Conservation (phyloP, 35 echinoderm and acorn worm species). For the Stichopus chloronotus region DNA sequence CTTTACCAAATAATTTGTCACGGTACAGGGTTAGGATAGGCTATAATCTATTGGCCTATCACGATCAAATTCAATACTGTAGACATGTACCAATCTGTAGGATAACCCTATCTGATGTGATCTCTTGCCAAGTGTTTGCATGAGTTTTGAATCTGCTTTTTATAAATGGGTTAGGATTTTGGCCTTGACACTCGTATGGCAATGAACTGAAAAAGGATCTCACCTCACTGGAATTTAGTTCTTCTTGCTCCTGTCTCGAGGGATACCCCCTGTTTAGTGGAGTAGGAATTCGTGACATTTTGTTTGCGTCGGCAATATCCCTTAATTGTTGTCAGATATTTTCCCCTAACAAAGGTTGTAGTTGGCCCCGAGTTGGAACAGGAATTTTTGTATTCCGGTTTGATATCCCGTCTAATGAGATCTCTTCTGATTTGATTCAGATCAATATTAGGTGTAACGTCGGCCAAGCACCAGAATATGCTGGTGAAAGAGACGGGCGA, state of each 20-base stretch:
- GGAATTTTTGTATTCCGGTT: not conserved
- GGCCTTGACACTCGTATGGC: not conserved
- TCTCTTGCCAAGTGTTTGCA: not conserved
- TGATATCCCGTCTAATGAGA: conserved; percentile 22
- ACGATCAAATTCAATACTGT: too few species aligned
- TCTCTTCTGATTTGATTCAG: not conserved
- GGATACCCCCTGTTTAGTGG: not conserved
- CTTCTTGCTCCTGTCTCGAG: conserved; percentile 30
- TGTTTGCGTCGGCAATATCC: conserved; percentile 22
- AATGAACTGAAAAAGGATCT: not conserved
- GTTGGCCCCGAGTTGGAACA: not conserved
- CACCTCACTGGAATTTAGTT: not conserved
- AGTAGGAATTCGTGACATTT: not conserved
- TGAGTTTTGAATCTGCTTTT: not conserved
- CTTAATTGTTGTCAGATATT: conserved; percentile 20
- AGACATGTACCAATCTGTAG: too few species aligned
- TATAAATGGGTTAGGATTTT: not conserved
- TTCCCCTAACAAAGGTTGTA: conserved; percentile 50
- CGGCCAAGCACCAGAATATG: too few species aligned
- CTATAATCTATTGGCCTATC: too few species aligned
- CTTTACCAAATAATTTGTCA: too few species aligned
- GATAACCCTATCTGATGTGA: too few species aligned
- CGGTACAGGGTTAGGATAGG: too few species aligned
- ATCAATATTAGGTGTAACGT: not conserved
- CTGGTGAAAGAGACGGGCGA: too few species aligned